Base-by-base conservation (phyloP, 2,113 vertebrate genomes). In the Butorides virescens region DNA sequence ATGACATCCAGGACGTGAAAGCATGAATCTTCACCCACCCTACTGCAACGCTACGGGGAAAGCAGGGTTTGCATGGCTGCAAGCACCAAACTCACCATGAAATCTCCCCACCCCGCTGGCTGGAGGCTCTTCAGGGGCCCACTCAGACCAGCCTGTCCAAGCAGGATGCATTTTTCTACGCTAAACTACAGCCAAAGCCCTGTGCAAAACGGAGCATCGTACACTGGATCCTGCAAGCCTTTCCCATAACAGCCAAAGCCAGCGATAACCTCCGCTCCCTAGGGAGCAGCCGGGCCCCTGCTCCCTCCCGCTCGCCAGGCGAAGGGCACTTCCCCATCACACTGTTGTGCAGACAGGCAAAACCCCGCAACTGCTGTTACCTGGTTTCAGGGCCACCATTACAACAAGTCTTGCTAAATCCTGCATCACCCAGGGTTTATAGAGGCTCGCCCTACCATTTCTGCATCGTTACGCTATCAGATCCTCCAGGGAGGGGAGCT, bases 1-100 rank as follows among this genome's bases (percentile, higher is more conserved):
- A 16, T 25, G 12, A 23, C 39, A 30, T 16, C 23, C 44, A 46
- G 30, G 37, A 23, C 29, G 52, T 32, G 6, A 76, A 42, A 27
- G 27, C 23, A 16, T 7, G 39, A 59, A 15, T 49, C 67, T 25
- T 11, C 71, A 15, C 11, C 42, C 1, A 1, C 44, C 19, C 68
- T 5, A 2, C 0, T 20, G 23, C 52, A 32, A 5, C 1, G 0
- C 34, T 37, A 21, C 2, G 7, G 44, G 18, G 46, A 52, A 42
- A 34, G 61, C 2, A 22, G 36, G 37, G 19, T 13, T n/a, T 1
- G 2, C 58, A 8, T 5, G 15, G 49, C 70, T 71, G n/a, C 49
- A 7, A 37, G 73, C 49, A 66, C 59, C 63, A 37, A 9, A 4
- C 18, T n/a, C 16, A 2, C 19, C 2, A 12, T 0, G 1, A 15